These are phyloP conservation scores for Bos javanicus DNA, from an alignment of 2,113 vertebrate genomes.

Conservation along the genomic window DNA sequence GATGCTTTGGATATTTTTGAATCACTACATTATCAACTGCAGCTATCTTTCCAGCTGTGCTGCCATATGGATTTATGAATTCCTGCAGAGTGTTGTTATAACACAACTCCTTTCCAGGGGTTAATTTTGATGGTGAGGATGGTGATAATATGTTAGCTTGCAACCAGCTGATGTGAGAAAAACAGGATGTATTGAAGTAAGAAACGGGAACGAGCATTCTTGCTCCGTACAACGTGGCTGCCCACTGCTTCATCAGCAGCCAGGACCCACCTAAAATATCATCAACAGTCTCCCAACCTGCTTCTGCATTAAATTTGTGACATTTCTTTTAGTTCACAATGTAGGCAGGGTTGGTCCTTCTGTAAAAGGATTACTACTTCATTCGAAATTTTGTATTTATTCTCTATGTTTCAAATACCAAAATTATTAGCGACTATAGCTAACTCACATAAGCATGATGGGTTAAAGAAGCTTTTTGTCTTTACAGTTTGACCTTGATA, in stretches of 20 bases:
- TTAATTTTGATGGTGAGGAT: slow-evolving; percentile 39
- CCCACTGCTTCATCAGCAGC: neutral
- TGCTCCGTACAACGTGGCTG: neutral
- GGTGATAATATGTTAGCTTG: slow-evolving; percentile 31
- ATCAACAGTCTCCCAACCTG: neutral
- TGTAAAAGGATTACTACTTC: neutral
- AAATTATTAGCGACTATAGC: neutral
- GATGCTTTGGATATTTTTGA: neutral
- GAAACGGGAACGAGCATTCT: neutral
- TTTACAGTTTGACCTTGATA: neutral
- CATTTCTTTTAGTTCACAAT: neutral
- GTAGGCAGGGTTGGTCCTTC: neutral
- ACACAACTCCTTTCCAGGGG: slow-evolving; percentile 26
- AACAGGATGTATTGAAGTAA: neutral
- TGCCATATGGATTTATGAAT: neutral
- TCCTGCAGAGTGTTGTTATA: slow-evolving; percentile 34
- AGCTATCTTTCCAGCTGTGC: slow-evolving; percentile 10
- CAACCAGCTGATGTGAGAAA: neutral
- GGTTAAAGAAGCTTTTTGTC: neutral
- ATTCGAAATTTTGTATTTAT: neutral
- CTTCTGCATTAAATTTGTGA: neutral
- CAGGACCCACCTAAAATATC: neutral
- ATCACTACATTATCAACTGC: neutral
- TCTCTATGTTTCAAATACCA: neutral
- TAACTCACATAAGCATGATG: neutral